Percentiles rank a stretch among this genome's conserved stretches.
These are phyloP conservation scores for Sprattus sprattus DNA, from an alignment of 2,113 vertebrate genomes.

Conservation along the genomic window DNA sequence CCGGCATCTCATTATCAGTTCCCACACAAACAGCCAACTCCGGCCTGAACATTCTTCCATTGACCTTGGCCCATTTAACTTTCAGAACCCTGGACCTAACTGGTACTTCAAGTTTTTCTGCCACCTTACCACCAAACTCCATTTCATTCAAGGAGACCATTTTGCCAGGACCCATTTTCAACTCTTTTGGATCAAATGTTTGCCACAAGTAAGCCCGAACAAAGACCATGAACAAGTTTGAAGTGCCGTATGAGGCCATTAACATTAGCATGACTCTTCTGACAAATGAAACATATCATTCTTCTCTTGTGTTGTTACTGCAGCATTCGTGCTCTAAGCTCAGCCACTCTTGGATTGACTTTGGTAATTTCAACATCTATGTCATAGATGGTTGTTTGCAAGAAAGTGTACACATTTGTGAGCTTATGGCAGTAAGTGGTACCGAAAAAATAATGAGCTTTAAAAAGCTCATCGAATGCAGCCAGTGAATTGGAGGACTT, in stretches of 20 bases:
- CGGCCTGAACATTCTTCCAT: slow-evolving; percentile 35
- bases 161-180: slow-evolving; percentile 38
- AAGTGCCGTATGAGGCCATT: too few species aligned
- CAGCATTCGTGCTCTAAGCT: too few species aligned
- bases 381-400: slow-evolving; percentile 33
- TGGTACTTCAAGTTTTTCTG: too few species aligned
- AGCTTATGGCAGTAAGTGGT: slow-evolving; percentile 11
- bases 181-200: slow-evolving; percentile 28
- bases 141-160: slow-evolving; percentile 33
- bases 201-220: slow-evolving; percentile 38
- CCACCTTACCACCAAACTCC: slow-evolving; percentile 31
- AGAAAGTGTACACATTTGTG: slow-evolving; percentile 31
- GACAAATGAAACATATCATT: too few species aligned
- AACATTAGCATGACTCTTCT: too few species aligned
- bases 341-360: slow-evolving; percentile 23
- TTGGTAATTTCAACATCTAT: slow-evolving; percentile 35
- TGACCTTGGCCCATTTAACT: slow-evolving; percentile 48
- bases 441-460: slow-evolving; percentile 41
- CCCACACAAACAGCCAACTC: slow-evolving; percentile 41
- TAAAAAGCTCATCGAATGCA: slow-evolving; percentile 38
- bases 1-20: slow-evolving; percentile 37
- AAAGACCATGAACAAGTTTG: too few species aligned
- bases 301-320: too few species aligned
- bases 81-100: too few species aligned
- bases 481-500: slow-evolving; percentile 16